Evolutionary conservation across 2,888 invertebrate species (phyloP).

Genomic region (Loripinus fragilis): DNA sequence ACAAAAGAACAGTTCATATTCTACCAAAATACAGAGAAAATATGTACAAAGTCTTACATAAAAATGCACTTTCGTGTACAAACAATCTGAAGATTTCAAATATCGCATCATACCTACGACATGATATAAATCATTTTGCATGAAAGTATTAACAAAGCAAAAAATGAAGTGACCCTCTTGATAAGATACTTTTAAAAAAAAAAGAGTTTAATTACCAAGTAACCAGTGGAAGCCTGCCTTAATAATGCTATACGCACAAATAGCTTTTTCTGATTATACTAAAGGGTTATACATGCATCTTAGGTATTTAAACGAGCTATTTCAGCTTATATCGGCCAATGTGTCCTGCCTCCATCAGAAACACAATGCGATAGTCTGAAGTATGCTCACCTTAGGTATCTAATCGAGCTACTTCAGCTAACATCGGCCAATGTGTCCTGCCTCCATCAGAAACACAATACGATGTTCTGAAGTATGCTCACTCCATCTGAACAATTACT

Average conservation of each 20-base stretch:
- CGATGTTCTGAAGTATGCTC: not conserved
- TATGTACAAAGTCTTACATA: too few species aligned
- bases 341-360: not conserved
- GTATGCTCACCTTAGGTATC: not conserved
- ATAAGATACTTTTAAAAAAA: not conserved
- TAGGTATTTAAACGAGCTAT: not conserved
- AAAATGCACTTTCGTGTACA: not conserved
- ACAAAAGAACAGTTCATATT: too few species aligned
- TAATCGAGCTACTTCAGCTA: not conserved
- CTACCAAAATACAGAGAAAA: too few species aligned
- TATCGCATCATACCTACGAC: not conserved
- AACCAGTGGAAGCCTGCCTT: slow-evolving; percentile 1
- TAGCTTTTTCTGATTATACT: not conserved
- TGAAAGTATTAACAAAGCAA: not conserved
- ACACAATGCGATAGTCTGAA: not conserved
- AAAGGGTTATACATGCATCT: not conserved
- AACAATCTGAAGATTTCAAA: not conserved
- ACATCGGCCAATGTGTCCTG: not conserved
- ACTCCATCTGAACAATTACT: not conserved
- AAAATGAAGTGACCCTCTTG: not conserved
- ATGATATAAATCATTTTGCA: not conserved
- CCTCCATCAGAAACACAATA: not conserved
- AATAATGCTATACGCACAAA: not conserved
- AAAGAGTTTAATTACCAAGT: not conserved
- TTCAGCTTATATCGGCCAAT: not conserved